phyloP scores from a whole-genome alignment of 2,888 invertebrate genomes.

The Chymomyza procnemis region DNA sequence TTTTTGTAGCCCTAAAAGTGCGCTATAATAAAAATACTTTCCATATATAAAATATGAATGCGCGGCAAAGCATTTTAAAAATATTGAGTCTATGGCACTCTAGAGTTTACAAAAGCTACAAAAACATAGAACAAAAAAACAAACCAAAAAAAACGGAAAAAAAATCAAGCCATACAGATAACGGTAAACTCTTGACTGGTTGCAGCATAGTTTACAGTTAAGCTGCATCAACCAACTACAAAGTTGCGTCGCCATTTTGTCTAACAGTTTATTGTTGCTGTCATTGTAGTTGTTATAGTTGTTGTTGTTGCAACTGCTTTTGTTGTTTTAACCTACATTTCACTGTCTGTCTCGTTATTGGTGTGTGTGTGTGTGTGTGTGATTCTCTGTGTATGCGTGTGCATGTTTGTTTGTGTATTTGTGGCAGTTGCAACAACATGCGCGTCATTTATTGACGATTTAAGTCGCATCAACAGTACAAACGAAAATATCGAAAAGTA shows the following conservation, averaged over 20 bases:
- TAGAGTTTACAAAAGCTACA: neutral
- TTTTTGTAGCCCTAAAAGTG: neutral
- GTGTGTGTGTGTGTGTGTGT: neutral
- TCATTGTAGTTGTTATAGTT: constrained; percentile 21
- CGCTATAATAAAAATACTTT: neutral
- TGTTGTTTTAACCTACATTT: constrained; percentile 36
- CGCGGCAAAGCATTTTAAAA: constrained; percentile 35
- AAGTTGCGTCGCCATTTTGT: constrained; percentile 9
- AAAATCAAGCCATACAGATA: neutral
- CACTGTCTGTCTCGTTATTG: neutral
- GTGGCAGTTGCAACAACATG: constrained; percentile 4
- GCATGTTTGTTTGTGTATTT: neutral
- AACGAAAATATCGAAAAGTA: constrained; percentile 13
- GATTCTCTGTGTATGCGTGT: neutral
- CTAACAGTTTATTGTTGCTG: constrained; percentile 24
- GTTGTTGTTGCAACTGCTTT: neutral
- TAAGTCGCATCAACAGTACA: constrained; percentile 11
- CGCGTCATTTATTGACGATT: constrained; percentile 44
- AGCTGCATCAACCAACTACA: neutral
- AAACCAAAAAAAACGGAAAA: neutral
- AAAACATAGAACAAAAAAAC: neutral
- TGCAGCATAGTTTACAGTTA: neutral
- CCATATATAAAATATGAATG: constrained; percentile 43
- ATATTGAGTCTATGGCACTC: constrained; percentile 8
- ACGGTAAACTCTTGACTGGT: neutral